Percentiles rank a stretch among this genome's conserved stretches.
Evolutionary conservation across 2,113 vertebrate species (phyloP).

Genomic region (Campylomormyrus tamandua): DNA sequence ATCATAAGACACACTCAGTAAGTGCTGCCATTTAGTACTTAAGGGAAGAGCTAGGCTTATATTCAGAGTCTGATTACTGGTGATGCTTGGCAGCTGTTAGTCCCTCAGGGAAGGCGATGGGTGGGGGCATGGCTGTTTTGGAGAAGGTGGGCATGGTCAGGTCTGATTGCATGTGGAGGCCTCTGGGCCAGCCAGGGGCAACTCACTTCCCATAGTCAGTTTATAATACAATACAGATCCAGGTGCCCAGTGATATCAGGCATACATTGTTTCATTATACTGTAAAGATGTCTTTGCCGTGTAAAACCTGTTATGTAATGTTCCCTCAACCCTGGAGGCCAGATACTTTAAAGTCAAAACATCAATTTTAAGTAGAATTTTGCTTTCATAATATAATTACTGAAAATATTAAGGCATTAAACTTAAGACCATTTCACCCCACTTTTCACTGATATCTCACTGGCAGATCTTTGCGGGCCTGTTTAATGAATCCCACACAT

Average conservation of each 20-base stretch:
- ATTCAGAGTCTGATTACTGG: not conserved
- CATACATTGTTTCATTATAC: conserved; percentile 45
- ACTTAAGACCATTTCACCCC: not conserved
- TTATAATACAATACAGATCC: conserved; percentile 19
- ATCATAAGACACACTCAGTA: not conserved
- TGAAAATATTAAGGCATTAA: not conserved
- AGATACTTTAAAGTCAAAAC: conserved; percentile 43
- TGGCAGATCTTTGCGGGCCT: not conserved
- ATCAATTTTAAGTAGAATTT: conserved; percentile 14
- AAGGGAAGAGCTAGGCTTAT: not conserved
- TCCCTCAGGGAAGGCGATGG: not conserved
- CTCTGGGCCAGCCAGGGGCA: conserved; percentile 57
- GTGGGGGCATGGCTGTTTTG: not conserved
- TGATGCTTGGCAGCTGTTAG: not conserved
- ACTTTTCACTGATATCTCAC: not conserved
- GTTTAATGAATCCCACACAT: not conserved
- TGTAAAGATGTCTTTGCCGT: conserved; percentile 36
- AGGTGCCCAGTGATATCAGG: conserved; percentile 17
- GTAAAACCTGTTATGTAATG: conserved; percentile 36
- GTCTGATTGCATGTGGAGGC: not conserved
- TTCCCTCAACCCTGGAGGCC: conserved; percentile 37
- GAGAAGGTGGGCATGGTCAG: not conserved
- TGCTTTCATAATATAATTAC: not conserved
- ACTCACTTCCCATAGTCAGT: conserved; percentile 53
- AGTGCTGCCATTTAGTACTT: not conserved